Evolutionary conservation across 2,888 invertebrate genomes (phyloP), one percentile per base, ranked within the genome.

Genomic region (Ligdia adustata): DNA sequence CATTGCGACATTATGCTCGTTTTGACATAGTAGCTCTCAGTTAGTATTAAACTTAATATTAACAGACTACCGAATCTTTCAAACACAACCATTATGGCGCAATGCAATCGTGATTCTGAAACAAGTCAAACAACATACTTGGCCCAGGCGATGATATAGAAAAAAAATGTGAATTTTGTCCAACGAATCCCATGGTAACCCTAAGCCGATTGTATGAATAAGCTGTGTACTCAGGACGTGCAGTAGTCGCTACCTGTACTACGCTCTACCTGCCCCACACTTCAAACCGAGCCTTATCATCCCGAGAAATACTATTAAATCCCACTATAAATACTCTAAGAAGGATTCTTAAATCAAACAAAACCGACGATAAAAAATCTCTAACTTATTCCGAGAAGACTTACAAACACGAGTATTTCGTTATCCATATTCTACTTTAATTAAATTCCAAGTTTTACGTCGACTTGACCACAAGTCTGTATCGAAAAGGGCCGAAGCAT

Each of bases 171-270:
- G 7, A 6, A 4, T 24, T 16, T 24, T 35, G 24, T 18, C 32
- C 26, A 20, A 13, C 28, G 6, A 20, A 13, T 15, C 20, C 3
- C 13, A 49, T 49, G 48, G 48, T 33, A 22, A 49, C 48, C 48
- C 42, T 38, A 48, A 41, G 26, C 33, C 11, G 22, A 33, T 76
- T 76, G 75, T 78, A 65, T 75, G 69, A 66, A 62, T 76, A 73
- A 69, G 63, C 64, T 85, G 82, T 89, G 85, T 89, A 79, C 81
- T 78, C 81, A 84, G 86, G 87, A 82, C 77, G 50, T 66, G 70
- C 69, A 75, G 89, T 82, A 86, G 86, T 29, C 67, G 87, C 89
- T 90, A 88, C 90, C 87, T 86, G 88, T 87, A 70, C 84, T 89
- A 88, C 89, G 81, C 86, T 69, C 72, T 82, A 82, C 81, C 75